Base-by-base conservation (phyloP, 2,797 vertebrate genomes). In the Sebastes elongatus region DNA sequence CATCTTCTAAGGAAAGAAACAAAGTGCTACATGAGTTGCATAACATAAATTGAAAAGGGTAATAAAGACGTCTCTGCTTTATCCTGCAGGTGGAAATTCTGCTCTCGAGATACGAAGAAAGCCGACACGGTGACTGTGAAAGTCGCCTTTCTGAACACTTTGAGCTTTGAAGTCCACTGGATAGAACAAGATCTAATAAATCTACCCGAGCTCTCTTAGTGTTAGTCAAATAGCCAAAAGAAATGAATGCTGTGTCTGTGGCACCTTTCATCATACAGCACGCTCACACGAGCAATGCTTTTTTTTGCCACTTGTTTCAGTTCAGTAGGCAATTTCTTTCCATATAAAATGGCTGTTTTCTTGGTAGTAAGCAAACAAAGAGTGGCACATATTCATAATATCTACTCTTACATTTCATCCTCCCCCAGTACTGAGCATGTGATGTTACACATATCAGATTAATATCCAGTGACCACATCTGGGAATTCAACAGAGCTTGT, bases 131-230 rank as follows among this genome's bases (percentile, higher is more conserved):
- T 70, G 18, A 71, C 53, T 35, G 46, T 38, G 27, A 86, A 46
- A 85, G 79, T 78, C n/a, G 4, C 65, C 76, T 85, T 67, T 83
- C 59, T 4, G 13, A 78, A 63, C 30, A 10, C 6, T 60, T 59
- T 16, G 71, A 71, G 68, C 72, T 85, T 86, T 84, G 74, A 89
- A 85, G 78, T 83, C 66, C 7, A 49, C 23, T 22, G 25, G 32
- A 79, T 78, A 82, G 71, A 80, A 68, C 28, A 23, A 16, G 73
- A 68, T 83, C 77, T 84, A 83, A 92, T 90, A 90, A 88, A 79
- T 77, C 61, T 28, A 57, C 60, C 73, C 4, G 9, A 62, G 71
- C 28, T 72, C 23, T 61, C 67, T 78, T n/a, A 0, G 23, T 57
- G 76, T 77, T 83, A 35, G 76, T 71, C 80, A 78, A 89, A 91